Evolutionary conservation across 2,113 vertebrate species (phyloP), one percentile per base, ranked within the genome.

Genomic region (Hippocampus abdominalis): DNA sequence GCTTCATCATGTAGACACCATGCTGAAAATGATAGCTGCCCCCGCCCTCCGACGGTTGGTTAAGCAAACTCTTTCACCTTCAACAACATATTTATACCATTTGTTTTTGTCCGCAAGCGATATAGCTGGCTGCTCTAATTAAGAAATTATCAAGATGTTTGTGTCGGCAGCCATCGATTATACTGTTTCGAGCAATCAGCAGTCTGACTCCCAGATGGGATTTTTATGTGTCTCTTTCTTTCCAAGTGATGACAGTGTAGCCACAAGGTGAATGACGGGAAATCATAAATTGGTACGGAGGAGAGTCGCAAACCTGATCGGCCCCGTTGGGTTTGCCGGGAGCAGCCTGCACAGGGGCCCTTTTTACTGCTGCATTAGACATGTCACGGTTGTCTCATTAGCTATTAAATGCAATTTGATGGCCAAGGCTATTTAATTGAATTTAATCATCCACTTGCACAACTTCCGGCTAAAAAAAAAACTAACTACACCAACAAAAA

Each of bases 291-390:
- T 73, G 70, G 68, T 78, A 53, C 71, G 71, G 25, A 59, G 68
- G 25, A 69, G 59, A 49, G 39, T 32, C 67, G 25, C 49, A 3
- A 40, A 40, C 63, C 66, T 63, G 46, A 6, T 46, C 42, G 71
- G 56, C 21, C 56, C 75, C 36, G 57, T 3, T 54, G 46, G 68
- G 51, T 46, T 44, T 70, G 51, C 70, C 68, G 36, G 25, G 42
- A 78, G 71, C 21, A 71, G 62, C 51, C 65, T n/a, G 53, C 12
- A 72, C 42, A n/a, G 10, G 72, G 68, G 71, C 57, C 67, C 49
- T 81, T 71, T 79, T 84, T 75, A 53, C 63, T 72, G 71, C 66
- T 74, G 62, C 59, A 66, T 63, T 72, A 53, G 63, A 72, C 66
- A 48, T 51, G 66, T 73, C 69, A 71, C 27, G 32, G 27, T 70